phyloP scores from a whole-genome alignment of 2,888 invertebrate species.

The Scaeva pyrastri region DNA sequence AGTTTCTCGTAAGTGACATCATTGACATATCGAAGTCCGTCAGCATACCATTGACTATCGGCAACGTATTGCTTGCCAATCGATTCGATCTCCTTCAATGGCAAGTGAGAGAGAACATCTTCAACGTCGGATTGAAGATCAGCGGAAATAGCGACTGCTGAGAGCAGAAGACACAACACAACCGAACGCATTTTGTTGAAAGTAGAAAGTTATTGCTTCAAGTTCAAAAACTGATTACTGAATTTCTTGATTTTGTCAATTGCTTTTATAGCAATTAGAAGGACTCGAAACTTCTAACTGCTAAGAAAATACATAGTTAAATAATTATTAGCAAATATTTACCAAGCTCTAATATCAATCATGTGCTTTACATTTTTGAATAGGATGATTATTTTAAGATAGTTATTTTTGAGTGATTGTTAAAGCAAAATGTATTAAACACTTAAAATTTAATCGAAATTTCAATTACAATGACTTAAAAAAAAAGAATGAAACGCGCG shows the following conservation, averaged over 20 bases:
- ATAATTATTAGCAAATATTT: background rate
- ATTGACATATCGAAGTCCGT: constrained; percentile 2
- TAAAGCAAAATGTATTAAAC: background rate
- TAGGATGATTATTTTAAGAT: background rate
- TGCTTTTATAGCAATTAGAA: background rate
- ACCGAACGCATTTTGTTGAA: constrained; percentile 11
- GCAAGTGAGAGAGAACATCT: constrained; percentile 21
- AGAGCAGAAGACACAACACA: constrained; percentile 5
- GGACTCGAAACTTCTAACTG: background rate
- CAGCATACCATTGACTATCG: background rate
- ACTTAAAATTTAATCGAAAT: too few species aligned
- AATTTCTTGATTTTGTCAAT: background rate
- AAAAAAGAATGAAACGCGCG: too few species aligned
- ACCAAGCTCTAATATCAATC: background rate
- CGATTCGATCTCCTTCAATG: constrained; percentile 23
- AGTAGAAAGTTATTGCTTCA: background rate
- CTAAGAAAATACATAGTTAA: background rate
- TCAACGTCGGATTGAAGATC: constrained; percentile 28
- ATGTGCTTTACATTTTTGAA: background rate
- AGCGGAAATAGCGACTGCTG: constrained; percentile 20
- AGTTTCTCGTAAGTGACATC: background rate
- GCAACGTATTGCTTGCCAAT: constrained; percentile 30
- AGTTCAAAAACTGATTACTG: background rate
- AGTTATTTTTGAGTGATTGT: background rate
- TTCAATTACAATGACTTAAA: too few species aligned